Percentiles rank a stretch among this genome's conserved stretches.
phyloP scores from a whole-genome alignment of 2,113 vertebrate genomes.

The Promerops cafer region DNA sequence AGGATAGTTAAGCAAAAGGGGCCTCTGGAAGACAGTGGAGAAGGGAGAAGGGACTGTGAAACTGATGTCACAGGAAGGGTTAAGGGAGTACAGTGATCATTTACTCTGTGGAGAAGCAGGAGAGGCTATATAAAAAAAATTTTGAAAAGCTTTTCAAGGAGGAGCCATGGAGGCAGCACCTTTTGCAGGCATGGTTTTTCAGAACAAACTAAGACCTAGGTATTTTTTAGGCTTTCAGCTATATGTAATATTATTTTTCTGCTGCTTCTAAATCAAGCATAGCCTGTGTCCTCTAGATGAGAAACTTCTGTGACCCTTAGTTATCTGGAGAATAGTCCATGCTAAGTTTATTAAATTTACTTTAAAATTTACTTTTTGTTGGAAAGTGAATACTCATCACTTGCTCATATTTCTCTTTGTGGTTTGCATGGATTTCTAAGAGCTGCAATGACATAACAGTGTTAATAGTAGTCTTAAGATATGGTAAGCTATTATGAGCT shows the following conservation, averaged over 20 bases:
- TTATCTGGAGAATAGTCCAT: not conserved
- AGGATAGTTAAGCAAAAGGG: not conserved
- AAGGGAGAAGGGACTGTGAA: not conserved
- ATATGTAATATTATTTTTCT: not conserved
- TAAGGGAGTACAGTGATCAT: not conserved
- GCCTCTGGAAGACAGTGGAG: not conserved
- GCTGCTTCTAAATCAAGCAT: not conserved
- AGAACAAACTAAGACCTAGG: not conserved
- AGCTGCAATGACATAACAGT: no score
- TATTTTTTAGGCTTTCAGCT: not conserved
- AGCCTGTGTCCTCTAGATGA: not conserved
- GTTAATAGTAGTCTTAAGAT: no score
- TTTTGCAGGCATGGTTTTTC: not conserved
- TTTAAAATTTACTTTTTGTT: not conserved
- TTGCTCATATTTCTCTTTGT: no score
- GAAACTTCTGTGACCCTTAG: not conserved
- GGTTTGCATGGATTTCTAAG: no score
- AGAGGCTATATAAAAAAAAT: not conserved
- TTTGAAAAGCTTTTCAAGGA: not conserved
- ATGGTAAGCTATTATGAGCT: no score
- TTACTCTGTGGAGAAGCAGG: not conserved
- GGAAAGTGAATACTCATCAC: no score
- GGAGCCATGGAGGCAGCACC: not conserved
- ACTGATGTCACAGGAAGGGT: not conserved
- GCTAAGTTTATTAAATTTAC: not conserved